These are phyloP conservation scores for Acropora tenuis DNA, from an alignment of 64 coral and sea anemone genomes.

Conservation along the genomic window DNA sequence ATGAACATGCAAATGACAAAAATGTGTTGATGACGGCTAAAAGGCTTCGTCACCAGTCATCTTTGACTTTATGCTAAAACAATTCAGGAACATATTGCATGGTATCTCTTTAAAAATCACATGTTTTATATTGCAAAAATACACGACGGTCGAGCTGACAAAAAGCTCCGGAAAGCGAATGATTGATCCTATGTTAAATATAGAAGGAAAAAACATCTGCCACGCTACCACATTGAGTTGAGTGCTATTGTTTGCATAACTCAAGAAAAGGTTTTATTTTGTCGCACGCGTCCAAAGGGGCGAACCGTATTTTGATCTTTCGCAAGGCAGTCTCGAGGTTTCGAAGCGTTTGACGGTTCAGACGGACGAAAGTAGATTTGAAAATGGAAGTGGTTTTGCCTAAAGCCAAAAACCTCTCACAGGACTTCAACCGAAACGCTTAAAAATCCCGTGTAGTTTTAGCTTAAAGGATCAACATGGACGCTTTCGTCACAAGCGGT, in stretches of 20 bases:
- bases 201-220: conserved; percentile 19
- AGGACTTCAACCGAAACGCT: not conserved
- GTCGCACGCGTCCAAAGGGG: not conserved
- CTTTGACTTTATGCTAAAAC: not conserved
- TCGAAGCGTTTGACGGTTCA: not conserved
- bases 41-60: too few relatives aligned
- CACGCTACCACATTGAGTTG: not conserved
- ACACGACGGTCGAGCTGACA: not conserved
- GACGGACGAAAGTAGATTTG: not conserved
- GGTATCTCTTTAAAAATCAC: not conserved
- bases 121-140: not conserved
- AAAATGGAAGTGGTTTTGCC: not conserved
- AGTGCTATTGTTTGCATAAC: conserved; percentile 29
- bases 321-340: not conserved
- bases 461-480: too few relatives aligned
- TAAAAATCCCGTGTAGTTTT: not conserved
- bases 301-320: not conserved
- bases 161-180: not conserved
- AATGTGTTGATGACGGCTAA: not conserved
- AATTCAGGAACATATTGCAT: not conserved
- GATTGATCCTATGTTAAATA: not conserved
- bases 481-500: too few relatives aligned
- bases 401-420: not conserved
- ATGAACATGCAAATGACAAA: conserved; percentile 26
- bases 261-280: not conserved